Conservation (phyloP, 2,888 invertebrate genomes). For the Trichogramma evanescens region DNA sequence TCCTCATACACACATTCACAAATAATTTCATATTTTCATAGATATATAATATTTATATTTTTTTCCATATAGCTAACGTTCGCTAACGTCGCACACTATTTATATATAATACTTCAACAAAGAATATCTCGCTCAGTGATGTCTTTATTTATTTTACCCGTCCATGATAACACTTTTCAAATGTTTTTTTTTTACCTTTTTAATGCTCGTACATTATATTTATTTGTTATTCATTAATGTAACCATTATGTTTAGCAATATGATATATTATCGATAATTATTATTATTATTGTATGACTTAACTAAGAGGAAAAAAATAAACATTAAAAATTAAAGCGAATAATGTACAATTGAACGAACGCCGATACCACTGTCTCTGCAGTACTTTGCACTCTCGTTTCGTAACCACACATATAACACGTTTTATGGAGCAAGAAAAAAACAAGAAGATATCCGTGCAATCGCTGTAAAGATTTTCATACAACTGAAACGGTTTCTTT, state of each 20-base stretch:
- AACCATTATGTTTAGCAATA: slow-evolving; percentile 8
- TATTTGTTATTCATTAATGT: too few species aligned
- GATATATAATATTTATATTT: slow-evolving; percentile 9
- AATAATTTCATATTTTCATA: slow-evolving; percentile 15
- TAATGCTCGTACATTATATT: too few species aligned
- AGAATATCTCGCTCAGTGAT: slow-evolving; percentile 25
- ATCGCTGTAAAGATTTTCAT: too few species aligned
- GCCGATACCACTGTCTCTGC: background rate
- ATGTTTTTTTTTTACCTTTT: too few species aligned
- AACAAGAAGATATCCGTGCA: too few species aligned
- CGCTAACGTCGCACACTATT: slow-evolving; percentile 19
- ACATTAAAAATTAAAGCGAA: slow-evolving; percentile 12
- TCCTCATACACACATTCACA: slow-evolving; percentile 15
- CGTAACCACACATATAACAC: background rate
- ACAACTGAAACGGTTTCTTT: background rate
- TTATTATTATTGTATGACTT: slow-evolving; percentile 3
- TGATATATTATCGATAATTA: slow-evolving; percentile 3
- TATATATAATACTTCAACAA: slow-evolving; percentile 37
- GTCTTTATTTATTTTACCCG: slow-evolving; percentile 7
- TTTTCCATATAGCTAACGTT: slow-evolving; percentile 5
- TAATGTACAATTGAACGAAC: slow-evolving; percentile 19
- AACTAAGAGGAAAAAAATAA: slow-evolving; percentile 10
- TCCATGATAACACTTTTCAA: background rate
- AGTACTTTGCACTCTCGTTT: background rate
- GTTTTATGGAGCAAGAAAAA: background rate